Evolutionary conservation across 1,140 invertebrate genomes (phyloP), one percentile per base, ranked within the genome.

Genomic region (Frieseomelitta varia): DNA sequence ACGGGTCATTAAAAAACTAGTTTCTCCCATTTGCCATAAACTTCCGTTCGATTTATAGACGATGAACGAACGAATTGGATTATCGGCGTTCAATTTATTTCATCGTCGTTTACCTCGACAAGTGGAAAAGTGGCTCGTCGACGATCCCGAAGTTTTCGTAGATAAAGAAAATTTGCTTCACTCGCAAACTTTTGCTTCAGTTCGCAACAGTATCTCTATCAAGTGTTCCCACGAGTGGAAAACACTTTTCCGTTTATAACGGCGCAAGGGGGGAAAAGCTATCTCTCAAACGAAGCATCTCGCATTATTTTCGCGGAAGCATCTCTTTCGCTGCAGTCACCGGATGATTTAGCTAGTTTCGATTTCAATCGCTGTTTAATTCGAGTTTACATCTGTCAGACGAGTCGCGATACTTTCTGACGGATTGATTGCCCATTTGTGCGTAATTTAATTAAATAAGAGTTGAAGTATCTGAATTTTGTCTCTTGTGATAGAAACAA

Each of bases 51-150:
- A 81, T 81, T 76, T 73, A 75, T 76, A 67, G 68, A 47, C 21
- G n/a, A n/a, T 4, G 65, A 39, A 19, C 21, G 58, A 74, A 53
- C 39, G 73, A 67, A 75, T 81, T 55, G 72, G 61, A 76, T 76
- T 79, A 83, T 65, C 68, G 30, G 81, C 53, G 74, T 84, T 61
- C 75, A 84, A 84, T 84, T 84, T 79, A 78, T 84, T 84, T 84
- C 81, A 84, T 78, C 56, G 81, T 78, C 81, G 81, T 84, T 84
- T 78, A 84, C 75, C 75, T 34, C 75, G 81, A 83, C 74, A 69
- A 83, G 81, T 69, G 81, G 74, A 84, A 78, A 78, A 84, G 65
- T 78, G 81, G 81, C 65, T 84, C 81, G 71, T 56, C 71, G 79
- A 65, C 58, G 71, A 76, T 84, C 63, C 24, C 81, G 21, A 79